Evolutionary conservation across 1,140 invertebrate genomes (phyloP).

Genomic region (Pygmarrhopalites habei): DNA sequence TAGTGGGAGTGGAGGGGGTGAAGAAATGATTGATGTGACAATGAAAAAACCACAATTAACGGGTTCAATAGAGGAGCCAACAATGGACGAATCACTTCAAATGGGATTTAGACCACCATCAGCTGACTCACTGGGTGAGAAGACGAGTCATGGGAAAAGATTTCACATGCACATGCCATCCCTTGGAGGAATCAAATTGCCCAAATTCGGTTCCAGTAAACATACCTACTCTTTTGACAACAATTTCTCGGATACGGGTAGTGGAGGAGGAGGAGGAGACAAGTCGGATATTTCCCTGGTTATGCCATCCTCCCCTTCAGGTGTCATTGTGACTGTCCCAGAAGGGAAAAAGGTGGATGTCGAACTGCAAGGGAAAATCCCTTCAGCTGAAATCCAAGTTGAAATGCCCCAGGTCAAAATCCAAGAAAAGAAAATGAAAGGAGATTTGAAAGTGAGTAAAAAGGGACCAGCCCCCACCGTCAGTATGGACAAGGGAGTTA

Average conservation of each 20-base stretch:
- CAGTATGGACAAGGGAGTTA: no score
- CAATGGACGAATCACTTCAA: not conserved
- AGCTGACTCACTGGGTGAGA: conserved; percentile 13
- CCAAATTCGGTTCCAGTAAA: conserved; percentile 35
- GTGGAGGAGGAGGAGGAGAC: conserved; percentile 3
- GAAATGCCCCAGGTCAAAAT: no score
- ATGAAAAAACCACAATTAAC: not conserved
- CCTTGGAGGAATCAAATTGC: conserved; percentile 34
- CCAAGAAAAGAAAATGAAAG: no score
- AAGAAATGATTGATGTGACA: conserved; percentile 3
- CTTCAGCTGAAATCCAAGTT: not conserved
- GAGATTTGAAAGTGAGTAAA: conserved; percentile 1
- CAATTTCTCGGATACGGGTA: no score
- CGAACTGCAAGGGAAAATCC: not conserved
- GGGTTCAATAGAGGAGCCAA: not conserved
- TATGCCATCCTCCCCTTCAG: not conserved
- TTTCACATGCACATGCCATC: conserved; percentile 31
- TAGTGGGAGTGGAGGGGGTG: not conserved
- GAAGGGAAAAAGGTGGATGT: conserved; percentile 14
- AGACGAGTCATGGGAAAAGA: no score
- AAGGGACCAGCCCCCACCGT: not conserved
- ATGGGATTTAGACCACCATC: conserved; percentile 26
- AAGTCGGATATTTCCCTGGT: not conserved
- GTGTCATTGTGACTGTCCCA: conserved; percentile 13
- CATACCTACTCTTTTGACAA: conserved; percentile 35